Evolutionary conservation across 2,113 vertebrate species (phyloP).

Genomic region (Tetraodon nigroviridis): DNA sequence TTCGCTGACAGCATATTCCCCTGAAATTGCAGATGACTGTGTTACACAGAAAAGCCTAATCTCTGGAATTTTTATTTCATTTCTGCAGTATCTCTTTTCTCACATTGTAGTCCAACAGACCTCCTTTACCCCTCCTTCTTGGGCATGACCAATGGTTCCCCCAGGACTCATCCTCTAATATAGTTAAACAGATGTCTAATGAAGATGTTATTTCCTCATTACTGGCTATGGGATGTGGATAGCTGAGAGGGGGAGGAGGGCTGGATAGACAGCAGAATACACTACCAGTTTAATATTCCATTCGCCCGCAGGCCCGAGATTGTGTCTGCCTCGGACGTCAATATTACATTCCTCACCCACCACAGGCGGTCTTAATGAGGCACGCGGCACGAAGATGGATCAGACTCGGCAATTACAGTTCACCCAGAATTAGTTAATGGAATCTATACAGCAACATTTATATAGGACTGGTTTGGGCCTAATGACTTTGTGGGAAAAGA

Average conservation of each 20-base stretch:
- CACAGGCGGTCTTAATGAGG: slow-evolving; percentile 78
- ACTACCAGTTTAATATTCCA: slow-evolving; percentile 76
- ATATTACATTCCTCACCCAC: slow-evolving; percentile 77
- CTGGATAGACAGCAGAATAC: slow-evolving; percentile 66
- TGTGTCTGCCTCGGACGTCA: slow-evolving; percentile 78
- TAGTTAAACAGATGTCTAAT: slow-evolving; percentile 81
- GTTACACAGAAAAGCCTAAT: slow-evolving; percentile 16
- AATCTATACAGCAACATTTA: slow-evolving; percentile 75
- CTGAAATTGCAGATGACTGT: slow-evolving; percentile 5
- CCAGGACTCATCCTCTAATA: slow-evolving; percentile 75
- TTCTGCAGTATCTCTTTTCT: slow-evolving; percentile 47
- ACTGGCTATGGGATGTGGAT: slow-evolving; percentile 70
- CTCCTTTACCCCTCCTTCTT: slow-evolving; percentile 50
- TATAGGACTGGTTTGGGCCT: slow-evolving; percentile 70
- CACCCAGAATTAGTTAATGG: slow-evolving; percentile 76
- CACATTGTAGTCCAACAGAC: slow-evolving; percentile 64
- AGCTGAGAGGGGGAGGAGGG: slow-evolving; percentile 62
- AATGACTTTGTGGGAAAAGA: slow-evolving; percentile 74
- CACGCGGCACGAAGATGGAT: slow-evolving; percentile 70
- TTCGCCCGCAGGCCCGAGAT: slow-evolving; percentile 76
- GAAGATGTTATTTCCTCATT: slow-evolving; percentile 82
- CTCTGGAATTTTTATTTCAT: slow-evolving; percentile 48
- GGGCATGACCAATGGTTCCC: slow-evolving; percentile 77
- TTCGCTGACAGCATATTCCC: slow-evolving; percentile 46
- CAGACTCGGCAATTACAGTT: slow-evolving; percentile 77